These are phyloP conservation scores for Coracias cyanogaster DNA, from an alignment of 2,797 vertebrate species.

Conservation along the genomic window DNA sequence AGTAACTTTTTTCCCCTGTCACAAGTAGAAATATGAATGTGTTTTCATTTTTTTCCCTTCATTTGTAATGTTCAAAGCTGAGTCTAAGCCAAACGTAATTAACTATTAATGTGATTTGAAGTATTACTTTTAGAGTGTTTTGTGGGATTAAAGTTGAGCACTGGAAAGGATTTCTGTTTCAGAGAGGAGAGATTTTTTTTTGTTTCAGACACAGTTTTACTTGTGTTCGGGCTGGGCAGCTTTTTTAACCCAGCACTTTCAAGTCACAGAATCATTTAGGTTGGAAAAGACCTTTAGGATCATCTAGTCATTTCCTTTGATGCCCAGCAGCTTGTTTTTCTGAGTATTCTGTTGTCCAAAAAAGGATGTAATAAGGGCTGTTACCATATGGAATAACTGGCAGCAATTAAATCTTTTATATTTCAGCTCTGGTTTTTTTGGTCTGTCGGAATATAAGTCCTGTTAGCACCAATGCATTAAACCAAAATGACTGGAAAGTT, in stretches of 20 bases:
- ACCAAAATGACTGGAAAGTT: neutral
- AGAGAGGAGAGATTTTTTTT: neutral
- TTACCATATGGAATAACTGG: neutral
- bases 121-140: neutral
- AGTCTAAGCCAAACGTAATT: slow-evolving; percentile 34
- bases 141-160: neutral
- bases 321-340: neutral
- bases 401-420: neutral
- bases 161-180: neutral
- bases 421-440: neutral
- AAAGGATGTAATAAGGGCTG: neutral
- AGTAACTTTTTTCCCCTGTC: neutral
- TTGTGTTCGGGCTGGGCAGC: neutral
- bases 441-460: accelerated
- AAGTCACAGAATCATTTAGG: too few relatives aligned
- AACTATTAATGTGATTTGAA: slow-evolving; percentile 46
- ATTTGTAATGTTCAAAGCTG: neutral
- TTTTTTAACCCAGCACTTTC: neutral
- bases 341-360: neutral
- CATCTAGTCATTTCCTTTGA: neutral
- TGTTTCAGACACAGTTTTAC: neutral
- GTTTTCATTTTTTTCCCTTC: slow-evolving; percentile 19
- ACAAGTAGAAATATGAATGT: neutral
- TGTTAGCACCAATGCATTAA: neutral
- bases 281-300: too few relatives aligned